Conservation (phyloP, 64 coral and sea anemone genomes). For the Anthopleura sola region DNA sequence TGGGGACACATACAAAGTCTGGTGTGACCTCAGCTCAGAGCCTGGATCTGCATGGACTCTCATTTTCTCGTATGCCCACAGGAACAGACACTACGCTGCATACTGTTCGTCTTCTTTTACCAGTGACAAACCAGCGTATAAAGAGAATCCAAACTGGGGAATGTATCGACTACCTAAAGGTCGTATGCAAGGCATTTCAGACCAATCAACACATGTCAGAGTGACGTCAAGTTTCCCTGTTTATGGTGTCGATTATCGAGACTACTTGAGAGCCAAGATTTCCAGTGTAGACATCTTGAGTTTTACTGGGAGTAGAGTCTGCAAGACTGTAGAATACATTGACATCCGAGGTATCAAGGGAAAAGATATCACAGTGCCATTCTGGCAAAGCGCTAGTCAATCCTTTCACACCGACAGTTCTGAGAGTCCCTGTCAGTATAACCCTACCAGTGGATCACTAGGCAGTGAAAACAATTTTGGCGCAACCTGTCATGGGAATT, state of each 20-base stretch:
- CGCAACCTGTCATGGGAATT: constrained; percentile 1
- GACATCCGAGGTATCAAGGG: constrained; percentile 47
- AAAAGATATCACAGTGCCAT: constrained; percentile 6
- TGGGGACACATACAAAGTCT: constrained; percentile 9
- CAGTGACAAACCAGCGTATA: background rate
- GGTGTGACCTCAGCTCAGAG: constrained; percentile 54
- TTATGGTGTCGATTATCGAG: constrained; percentile 40
- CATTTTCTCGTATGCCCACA: constrained; percentile 32
- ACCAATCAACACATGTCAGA: constrained; percentile 47
- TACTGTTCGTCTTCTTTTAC: background rate
- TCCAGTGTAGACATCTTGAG: constrained; percentile 26
- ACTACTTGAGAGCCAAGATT: constrained; percentile 30
- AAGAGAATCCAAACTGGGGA: constrained; percentile 48
- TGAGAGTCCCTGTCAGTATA: background rate
- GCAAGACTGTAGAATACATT: constrained; percentile 43
- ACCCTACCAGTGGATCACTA: background rate
- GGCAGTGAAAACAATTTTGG: constrained; percentile 20
- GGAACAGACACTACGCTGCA: background rate
- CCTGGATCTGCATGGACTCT: constrained; percentile 36
- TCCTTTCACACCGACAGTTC: background rate
- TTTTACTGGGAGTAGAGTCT: background rate
- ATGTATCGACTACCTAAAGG: background rate
- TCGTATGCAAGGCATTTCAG: constrained; percentile 20
- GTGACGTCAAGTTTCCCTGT: constrained; percentile 41
- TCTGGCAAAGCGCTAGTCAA: background rate